These are phyloP conservation scores for Drosophila macrospina DNA, from an alignment of 2,888 invertebrate species.

Conservation along the genomic window DNA sequence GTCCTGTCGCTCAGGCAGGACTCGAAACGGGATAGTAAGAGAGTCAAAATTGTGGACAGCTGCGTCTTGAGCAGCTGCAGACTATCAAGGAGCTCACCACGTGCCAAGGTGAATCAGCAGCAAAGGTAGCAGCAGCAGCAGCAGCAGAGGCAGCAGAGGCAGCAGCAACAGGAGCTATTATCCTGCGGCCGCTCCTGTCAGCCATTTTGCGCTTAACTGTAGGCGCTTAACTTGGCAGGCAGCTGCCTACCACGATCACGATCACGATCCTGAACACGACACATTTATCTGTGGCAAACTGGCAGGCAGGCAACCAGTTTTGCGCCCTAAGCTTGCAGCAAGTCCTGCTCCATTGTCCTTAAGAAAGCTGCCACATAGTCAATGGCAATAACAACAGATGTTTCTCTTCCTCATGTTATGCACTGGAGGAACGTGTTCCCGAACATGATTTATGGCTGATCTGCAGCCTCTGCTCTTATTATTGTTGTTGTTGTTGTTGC, in stretches of 20 bases:
- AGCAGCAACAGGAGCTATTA: slow-evolving; percentile 54
- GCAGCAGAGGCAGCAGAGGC: slow-evolving; percentile 24
- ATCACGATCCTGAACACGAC: slow-evolving; percentile 3
- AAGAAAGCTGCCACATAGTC: slow-evolving; percentile 45
- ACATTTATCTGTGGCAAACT: slow-evolving; percentile 51
- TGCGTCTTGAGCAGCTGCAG: slow-evolving; percentile 58
- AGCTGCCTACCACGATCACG: slow-evolving; percentile 61
- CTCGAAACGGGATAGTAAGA: slow-evolving; percentile 37
- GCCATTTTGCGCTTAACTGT: slow-evolving; percentile 48
- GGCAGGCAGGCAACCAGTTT: slow-evolving; percentile 67
- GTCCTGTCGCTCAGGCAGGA: slow-evolving; percentile 17
- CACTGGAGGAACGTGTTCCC: slow-evolving; percentile 67
- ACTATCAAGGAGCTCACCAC: slow-evolving; percentile 55
- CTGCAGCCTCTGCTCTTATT: slow-evolving; percentile 21
- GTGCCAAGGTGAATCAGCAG: slow-evolving; percentile 76
- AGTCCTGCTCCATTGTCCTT: slow-evolving; percentile 64
- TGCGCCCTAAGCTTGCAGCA: slow-evolving; percentile 73
- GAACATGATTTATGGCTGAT: slow-evolving; percentile 79
- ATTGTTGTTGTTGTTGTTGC: slow-evolving; percentile 9
- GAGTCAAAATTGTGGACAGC: slow-evolving; percentile 33
- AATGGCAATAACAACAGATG: slow-evolving; percentile 64
- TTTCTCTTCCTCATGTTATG: slow-evolving; percentile 24
- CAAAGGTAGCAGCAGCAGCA: slow-evolving; percentile 29
- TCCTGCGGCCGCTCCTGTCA: slow-evolving; percentile 53
- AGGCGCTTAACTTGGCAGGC: slow-evolving; percentile 56